phyloP scores from a whole-genome alignment of 2,888 invertebrate species.

The Drosophila fungiperda region DNA sequence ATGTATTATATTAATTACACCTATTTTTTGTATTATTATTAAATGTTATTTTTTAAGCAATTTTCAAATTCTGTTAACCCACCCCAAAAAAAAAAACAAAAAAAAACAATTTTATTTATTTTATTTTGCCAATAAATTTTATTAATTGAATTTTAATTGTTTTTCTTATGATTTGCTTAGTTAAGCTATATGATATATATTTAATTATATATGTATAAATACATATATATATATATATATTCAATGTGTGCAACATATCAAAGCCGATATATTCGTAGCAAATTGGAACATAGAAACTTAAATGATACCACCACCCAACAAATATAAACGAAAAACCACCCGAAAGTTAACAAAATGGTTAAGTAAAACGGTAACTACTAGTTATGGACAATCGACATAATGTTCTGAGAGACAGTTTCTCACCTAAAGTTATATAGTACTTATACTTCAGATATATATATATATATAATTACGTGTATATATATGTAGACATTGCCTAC shows the following conservation, averaged over 20 bases:
- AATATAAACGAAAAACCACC: slow-evolving; percentile 61
- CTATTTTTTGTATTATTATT: slow-evolving; percentile 78
- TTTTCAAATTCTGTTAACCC: slow-evolving; percentile 72
- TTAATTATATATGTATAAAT: background rate
- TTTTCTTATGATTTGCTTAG: slow-evolving; percentile 10
- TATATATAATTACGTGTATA: slow-evolving; percentile 25
- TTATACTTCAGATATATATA: slow-evolving; percentile 25
- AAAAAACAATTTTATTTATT: slow-evolving; percentile 66
- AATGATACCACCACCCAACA: slow-evolving; percentile 66
- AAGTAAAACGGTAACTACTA: slow-evolving; percentile 56
- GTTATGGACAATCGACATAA: slow-evolving; percentile 74
- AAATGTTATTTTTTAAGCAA: slow-evolving; percentile 62
- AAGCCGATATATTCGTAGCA: slow-evolving; percentile 51
- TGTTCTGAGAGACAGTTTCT: slow-evolving; percentile 49
- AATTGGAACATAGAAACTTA: slow-evolving; percentile 66
- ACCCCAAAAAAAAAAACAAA: slow-evolving; percentile 23
- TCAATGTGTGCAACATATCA: slow-evolving; percentile 51
- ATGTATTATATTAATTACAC: slow-evolving; percentile 65
- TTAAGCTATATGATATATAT: slow-evolving; percentile 1
- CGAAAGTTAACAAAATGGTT: slow-evolving; percentile 64
- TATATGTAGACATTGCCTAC: slow-evolving; percentile 32
- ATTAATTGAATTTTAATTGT: slow-evolving; percentile 37
- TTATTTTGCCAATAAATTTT: slow-evolving; percentile 75
- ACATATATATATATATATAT: slow-evolving; percentile 16
- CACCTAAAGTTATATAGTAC: slow-evolving; percentile 23